Evolutionary conservation across 1,140 invertebrate species (phyloP).

Genomic region (Laodelphax striatellus): DNA sequence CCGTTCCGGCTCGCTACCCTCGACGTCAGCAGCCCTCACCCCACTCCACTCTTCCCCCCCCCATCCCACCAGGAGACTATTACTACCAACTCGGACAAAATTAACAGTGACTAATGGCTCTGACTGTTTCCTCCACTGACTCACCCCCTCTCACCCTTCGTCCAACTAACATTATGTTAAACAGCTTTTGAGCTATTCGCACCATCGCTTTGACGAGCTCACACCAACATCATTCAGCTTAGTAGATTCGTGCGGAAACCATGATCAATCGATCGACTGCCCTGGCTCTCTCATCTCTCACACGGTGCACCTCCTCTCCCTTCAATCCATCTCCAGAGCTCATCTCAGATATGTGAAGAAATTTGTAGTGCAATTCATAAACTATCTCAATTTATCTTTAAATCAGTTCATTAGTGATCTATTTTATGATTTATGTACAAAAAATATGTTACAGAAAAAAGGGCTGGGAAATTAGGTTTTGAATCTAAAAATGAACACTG

Average conservation of each 20-base stretch:
- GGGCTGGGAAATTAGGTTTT: too few relatives aligned
- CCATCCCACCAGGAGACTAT: not conserved
- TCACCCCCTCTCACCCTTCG: slow-evolving; percentile 17
- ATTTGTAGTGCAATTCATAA: too few relatives aligned
- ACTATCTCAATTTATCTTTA: too few relatives aligned
- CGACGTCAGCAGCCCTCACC: slow-evolving; percentile 9
- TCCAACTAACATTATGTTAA: not conserved
- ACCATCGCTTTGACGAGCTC: slow-evolving; percentile 11
- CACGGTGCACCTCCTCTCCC: not conserved
- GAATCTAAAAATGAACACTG: too few relatives aligned
- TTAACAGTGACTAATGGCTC: too few relatives aligned
- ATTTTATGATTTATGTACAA: too few relatives aligned
- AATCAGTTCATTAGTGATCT: too few relatives aligned
- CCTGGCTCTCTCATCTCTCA: not conserved
- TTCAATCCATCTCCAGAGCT: too few relatives aligned
- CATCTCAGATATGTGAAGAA: too few relatives aligned
- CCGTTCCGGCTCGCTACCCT: not conserved
- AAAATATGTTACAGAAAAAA: too few relatives aligned
- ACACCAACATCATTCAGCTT: slow-evolving; percentile 12
- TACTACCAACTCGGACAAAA: not conserved
- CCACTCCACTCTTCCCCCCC: not conserved
- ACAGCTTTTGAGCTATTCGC: slow-evolving; percentile 9
- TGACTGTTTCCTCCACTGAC: not conserved
- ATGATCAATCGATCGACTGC: not conserved
- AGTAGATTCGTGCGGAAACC: slow-evolving; percentile 8